Base-by-base conservation (phyloP, 1,140 invertebrate species). In the Zaprionus davidi region DNA sequence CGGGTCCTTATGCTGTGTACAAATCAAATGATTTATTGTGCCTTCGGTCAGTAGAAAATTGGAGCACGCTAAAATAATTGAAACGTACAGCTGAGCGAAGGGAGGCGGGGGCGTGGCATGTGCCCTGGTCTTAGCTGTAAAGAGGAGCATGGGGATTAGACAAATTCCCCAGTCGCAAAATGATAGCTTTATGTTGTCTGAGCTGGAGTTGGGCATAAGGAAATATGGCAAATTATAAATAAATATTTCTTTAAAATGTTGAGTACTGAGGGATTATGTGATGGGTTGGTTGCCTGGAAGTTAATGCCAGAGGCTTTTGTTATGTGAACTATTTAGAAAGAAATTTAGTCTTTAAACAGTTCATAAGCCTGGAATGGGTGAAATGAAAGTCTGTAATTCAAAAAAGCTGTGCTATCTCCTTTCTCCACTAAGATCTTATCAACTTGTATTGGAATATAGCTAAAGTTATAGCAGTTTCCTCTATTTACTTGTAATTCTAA, bases 1-100 rank as follows among this genome's bases (percentile, higher is more conserved):
- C 5, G 34, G 5, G 17, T 44, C 7, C 58, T 46, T 28, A 15
- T 36, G 20, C 55, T 31, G 78, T 81, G 81, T 90, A 85, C 81
- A 90, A 90, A 90, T 88, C 85, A 90, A 88, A 88, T 88, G 85
- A 88, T 88, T 88, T 88, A 88, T 88, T 90, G 72, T 71, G 64
- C 60, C 72, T 67, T 56, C 64, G 77, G 68, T 62, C 71, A 60
- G 46, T 67, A 67, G 26, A 63, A 75, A 82, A 76, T 72, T 70
- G 79, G 71, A 78, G 64, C 79, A 87, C 71, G 74, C 70, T 75
- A 59, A 57, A 88, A 87, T 87, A 87, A 87, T 87, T 87, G 83
- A 87, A 87, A 87, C 74, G 85, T 88, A 84, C 78, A 72, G 78
- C 58, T 34, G 12, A 13, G 12, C 5, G 2, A 20, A 46, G 53